Evolutionary conservation across 2,113 vertebrate genomes (phyloP).

Genomic region (Zosterops japonicus): DNA sequence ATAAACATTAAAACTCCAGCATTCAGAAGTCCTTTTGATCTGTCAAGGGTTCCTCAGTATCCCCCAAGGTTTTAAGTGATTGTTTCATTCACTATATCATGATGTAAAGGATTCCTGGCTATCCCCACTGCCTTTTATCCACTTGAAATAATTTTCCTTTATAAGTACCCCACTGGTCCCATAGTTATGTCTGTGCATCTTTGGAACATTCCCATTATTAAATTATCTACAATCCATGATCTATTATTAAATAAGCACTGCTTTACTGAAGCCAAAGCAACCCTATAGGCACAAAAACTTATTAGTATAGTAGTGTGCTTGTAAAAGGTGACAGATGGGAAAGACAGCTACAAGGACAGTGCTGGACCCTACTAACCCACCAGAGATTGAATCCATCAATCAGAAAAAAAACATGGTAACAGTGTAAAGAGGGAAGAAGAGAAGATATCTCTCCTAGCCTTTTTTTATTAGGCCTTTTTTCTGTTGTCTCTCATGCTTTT

Average conservation of each 20-base stretch:
- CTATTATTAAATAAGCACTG: slow-evolving; percentile 16
- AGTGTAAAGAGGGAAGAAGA: background rate
- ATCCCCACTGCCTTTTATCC: background rate
- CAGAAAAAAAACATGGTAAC: background rate
- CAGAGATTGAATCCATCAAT: slow-evolving; percentile 56
- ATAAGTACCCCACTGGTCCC: background rate
- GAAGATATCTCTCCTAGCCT: background rate
- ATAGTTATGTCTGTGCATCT: background rate
- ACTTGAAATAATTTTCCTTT: background rate
- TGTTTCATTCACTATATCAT: background rate
- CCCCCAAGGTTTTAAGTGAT: background rate
- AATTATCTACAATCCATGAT: slow-evolving; percentile 16
- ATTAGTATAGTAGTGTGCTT: background rate
- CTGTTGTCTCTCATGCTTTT: background rate
- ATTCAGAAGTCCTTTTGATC: background rate
- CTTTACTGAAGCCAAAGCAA: slow-evolving; percentile 9
- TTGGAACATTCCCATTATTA: slow-evolving; percentile 11
- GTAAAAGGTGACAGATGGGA: slow-evolving; percentile 47
- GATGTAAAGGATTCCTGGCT: background rate
- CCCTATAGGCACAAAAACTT: slow-evolving; percentile 2
- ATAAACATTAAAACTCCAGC: background rate
- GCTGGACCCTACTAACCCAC: slow-evolving; percentile 7
- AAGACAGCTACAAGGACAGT: slow-evolving; percentile 26
- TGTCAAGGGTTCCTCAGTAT: background rate
- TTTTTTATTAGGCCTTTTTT: background rate